phyloP scores from a whole-genome alignment of 1,140 invertebrate genomes.

The Anastrepha ludens region DNA sequence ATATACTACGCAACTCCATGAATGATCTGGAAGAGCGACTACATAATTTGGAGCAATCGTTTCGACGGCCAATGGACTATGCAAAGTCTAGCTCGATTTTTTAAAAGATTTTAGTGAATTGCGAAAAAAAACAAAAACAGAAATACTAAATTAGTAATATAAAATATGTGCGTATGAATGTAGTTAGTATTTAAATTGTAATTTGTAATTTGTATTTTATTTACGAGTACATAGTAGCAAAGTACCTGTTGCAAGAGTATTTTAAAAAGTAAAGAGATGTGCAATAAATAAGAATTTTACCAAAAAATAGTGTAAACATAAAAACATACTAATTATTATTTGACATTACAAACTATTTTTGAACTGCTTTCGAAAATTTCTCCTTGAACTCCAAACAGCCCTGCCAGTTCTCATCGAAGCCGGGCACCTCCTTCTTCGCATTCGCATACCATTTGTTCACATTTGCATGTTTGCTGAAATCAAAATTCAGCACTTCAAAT shows the following conservation, averaged over 20 bases:
- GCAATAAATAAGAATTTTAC: slow-evolving; percentile 46
- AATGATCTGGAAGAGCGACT: slow-evolving; percentile 71
- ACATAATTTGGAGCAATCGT: slow-evolving; percentile 72
- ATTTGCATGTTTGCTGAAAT: slow-evolving; percentile 81
- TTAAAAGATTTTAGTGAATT: neutral
- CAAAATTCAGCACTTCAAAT: slow-evolving; percentile 79
- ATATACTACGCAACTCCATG: slow-evolving; percentile 71
- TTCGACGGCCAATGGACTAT: slow-evolving; percentile 69
- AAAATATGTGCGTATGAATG: neutral
- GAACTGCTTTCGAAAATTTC: slow-evolving; percentile 51
- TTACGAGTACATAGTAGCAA: neutral
- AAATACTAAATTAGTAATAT: neutral
- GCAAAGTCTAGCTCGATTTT: slow-evolving; percentile 67
- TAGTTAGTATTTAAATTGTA: slow-evolving; percentile 19
- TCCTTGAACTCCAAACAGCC: slow-evolving; percentile 76
- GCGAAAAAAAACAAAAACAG: neutral
- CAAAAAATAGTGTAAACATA: slow-evolving; percentile 1
- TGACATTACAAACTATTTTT: slow-evolving; percentile 24
- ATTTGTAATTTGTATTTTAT: neutral
- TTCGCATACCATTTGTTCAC: slow-evolving; percentile 82
- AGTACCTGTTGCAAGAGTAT: slow-evolving; percentile 51
- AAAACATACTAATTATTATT: neutral
- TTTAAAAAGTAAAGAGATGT: neutral
- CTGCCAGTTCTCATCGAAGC: slow-evolving; percentile 82
- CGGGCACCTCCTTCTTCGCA: slow-evolving; percentile 80